Percentiles rank a stretch among this genome's conserved stretches.
Conservation (phyloP, 2,113 vertebrate genomes). For the Turdus rufiventris region DNA sequence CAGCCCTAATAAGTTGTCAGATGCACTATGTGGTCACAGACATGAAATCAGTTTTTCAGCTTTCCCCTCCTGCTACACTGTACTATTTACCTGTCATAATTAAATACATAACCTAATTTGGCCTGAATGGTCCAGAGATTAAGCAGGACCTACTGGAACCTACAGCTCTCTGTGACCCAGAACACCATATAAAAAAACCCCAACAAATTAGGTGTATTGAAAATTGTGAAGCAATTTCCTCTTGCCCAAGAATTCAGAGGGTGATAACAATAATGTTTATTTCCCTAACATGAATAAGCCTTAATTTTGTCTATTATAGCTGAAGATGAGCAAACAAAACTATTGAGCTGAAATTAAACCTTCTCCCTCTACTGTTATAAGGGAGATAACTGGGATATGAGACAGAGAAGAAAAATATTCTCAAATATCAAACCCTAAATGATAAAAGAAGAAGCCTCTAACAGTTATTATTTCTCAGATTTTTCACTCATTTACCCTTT, state of each 20-base stretch:
- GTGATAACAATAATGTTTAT: neutral
- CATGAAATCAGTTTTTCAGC: neutral
- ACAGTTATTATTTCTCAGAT: neutral
- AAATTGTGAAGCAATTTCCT: neutral
- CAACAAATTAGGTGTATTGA: neutral
- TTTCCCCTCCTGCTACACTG: neutral
- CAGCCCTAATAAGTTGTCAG: neutral
- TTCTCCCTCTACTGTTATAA: neutral
- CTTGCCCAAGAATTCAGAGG: neutral
- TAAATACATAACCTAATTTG: neutral
- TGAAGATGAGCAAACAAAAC: neutral
- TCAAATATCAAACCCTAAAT: neutral
- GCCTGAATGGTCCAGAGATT: neutral
- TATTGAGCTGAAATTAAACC: neutral
- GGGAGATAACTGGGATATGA: neutral
- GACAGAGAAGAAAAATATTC: neutral
- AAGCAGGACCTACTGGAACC: neutral
- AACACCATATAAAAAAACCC: neutral
- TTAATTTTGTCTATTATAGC: neutral
- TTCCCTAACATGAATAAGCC: neutral
- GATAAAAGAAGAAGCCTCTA: neutral
- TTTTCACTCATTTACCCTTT: neutral
- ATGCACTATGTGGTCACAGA: neutral
- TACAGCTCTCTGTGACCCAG: neutral
- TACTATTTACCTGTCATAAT: neutral